These are phyloP conservation scores for Capromys pilorides DNA, from an alignment of 2,797 vertebrate genomes.

Conservation along the genomic window DNA sequence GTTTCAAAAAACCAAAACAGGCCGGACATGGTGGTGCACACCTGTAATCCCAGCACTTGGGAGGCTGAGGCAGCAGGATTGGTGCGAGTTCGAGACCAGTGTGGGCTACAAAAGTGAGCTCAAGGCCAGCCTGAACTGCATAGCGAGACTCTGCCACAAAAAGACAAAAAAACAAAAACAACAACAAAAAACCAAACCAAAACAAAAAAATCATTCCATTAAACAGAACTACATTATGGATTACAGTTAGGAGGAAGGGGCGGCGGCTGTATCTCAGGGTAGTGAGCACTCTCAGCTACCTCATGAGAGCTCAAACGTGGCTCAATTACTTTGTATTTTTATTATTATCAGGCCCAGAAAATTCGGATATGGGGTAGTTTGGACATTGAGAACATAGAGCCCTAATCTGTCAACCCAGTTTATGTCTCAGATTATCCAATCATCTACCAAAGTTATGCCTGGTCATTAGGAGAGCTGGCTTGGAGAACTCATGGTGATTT, in stretches of 20 bases:
- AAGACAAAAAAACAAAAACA: not conserved
- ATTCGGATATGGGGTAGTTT: not conserved
- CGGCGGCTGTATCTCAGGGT: not conserved
- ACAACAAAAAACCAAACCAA: not conserved
- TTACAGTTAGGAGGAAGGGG: not conserved
- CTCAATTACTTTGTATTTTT: constrained; percentile 31
- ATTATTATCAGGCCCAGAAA: not conserved
- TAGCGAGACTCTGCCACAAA: not conserved
- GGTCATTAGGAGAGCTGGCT: not conserved
- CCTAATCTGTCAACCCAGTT: not conserved
- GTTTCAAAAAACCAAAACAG: not conserved
- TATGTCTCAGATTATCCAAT: not conserved
- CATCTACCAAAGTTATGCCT: constrained; percentile 21
- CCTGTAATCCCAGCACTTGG: not conserved
- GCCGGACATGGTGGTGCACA: too few species aligned
- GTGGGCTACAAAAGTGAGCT: not conserved
- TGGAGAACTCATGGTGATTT: not conserved
- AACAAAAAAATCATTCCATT: not conserved
- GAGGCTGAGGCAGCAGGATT: not conserved
- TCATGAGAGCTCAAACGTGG: not conserved
- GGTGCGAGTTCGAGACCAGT: not conserved
- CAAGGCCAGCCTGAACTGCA: not conserved
- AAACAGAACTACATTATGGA: not conserved
- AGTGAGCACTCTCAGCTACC: not conserved
- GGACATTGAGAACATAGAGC: not conserved